These are phyloP conservation scores for Toxotes jaculatrix DNA, from an alignment of 2,113 vertebrate species.

Conservation along the genomic window DNA sequence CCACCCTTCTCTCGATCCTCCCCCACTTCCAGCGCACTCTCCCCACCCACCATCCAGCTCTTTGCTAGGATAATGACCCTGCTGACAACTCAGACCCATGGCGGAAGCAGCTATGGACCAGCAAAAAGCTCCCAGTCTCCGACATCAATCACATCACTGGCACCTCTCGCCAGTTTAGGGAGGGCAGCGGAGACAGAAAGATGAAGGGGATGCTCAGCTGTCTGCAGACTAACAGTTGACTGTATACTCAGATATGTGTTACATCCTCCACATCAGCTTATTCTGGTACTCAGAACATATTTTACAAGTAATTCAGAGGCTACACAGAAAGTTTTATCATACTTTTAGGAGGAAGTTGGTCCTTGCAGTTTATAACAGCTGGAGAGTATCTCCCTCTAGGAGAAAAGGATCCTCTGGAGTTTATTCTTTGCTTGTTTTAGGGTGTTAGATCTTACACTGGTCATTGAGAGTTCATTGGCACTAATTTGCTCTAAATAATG, in stretches of 20 bases:
- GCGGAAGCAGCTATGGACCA: conserved; percentile 73
- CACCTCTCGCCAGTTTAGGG: conserved; percentile 63
- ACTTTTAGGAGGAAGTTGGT: background rate
- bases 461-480: conserved; percentile 72
- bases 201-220: conserved; percentile 65
- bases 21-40: conserved; percentile 55
- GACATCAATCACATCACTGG: conserved; percentile 81
- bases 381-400: background rate
- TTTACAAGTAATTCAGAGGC: conserved; percentile 21
- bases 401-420: background rate
- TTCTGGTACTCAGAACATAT: conserved; percentile 18
- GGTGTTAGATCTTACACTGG: conserved; percentile 43
- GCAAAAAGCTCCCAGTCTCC: conserved; percentile 69
- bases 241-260: conserved; percentile 36
- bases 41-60: conserved; percentile 51
- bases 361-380: conserved; percentile 7
- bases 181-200: conserved; percentile 31
- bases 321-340: background rate
- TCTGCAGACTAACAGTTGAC: conserved; percentile 52
- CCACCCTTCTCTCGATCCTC: conserved; percentile 2
- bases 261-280: conserved; percentile 31
- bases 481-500: conserved; percentile 78
- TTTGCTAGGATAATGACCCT: conserved; percentile 74
- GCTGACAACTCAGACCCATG: conserved; percentile 73
- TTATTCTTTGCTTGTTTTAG: conserved; percentile 25